Conservation (phyloP, 2,797 vertebrate genomes). For the Carcharodon carcharias region DNA sequence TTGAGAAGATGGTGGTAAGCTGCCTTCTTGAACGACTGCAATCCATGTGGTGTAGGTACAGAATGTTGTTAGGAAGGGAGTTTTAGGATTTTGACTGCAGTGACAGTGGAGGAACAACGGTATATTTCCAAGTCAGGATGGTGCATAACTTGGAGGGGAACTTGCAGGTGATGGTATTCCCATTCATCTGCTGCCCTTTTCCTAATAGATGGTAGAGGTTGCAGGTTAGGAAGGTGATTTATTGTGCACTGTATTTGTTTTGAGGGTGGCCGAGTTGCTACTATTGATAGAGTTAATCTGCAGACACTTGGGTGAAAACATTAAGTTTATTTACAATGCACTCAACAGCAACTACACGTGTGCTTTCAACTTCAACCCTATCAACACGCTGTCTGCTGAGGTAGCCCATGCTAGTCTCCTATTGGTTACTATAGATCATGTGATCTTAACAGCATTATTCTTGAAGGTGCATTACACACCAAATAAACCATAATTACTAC, state of each 20-base stretch:
- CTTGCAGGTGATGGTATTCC: background rate
- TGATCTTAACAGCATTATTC: too few species aligned
- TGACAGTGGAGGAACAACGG: background rate
- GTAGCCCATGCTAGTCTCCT: too few species aligned
- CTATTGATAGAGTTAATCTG: too few species aligned
- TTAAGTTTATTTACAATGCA: too few species aligned
- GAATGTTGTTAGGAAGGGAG: background rate
- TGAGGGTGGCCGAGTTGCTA: too few species aligned
- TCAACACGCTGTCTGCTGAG: too few species aligned
- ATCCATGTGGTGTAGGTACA: background rate
- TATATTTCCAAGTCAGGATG: background rate
- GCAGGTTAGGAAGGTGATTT: background rate
- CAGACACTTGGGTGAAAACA: too few species aligned
- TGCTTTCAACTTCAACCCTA: too few species aligned
- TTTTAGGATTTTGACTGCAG: background rate
- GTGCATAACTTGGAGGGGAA: background rate
- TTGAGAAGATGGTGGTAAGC: background rate
- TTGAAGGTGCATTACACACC: too few species aligned
- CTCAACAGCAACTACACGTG: too few species aligned
- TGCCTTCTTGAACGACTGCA: background rate
- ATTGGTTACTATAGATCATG: too few species aligned
- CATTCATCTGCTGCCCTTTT: background rate
- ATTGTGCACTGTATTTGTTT: background rate
- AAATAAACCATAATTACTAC: too few species aligned
- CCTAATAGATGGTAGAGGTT: background rate